Evolutionary conservation across 2,888 invertebrate genomes (phyloP).

Genomic region (Anthrax anthrax): DNA sequence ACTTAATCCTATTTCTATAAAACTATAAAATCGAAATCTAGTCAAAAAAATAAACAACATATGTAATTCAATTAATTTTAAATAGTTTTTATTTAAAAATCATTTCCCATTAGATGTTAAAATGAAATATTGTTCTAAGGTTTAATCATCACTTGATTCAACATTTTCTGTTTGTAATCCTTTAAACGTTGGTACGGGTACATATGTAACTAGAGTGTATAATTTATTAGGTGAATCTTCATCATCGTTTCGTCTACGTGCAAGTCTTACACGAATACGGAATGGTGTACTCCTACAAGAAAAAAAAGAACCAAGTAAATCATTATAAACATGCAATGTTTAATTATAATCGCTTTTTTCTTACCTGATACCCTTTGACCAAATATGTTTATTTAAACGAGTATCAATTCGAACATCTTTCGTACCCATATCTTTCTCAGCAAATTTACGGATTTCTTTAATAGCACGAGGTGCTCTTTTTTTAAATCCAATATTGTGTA

Average conservation of each 20-base stretch:
- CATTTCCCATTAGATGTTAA: no score
- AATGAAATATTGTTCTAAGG: no score
- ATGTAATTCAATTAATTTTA: no score
- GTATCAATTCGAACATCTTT: conserved; percentile 97
- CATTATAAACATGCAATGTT: no score
- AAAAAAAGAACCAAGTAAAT: no score
- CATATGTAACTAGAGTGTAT: conserved; percentile 95
- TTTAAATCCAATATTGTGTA: conserved; percentile 96
- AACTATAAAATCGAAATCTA: no score
- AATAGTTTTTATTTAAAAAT: no score
- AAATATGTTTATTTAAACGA: conserved; percentile 93
- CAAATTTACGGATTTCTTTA: conserved; percentile 93
- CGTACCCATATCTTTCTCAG: conserved; percentile 97
- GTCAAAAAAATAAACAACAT: no score
- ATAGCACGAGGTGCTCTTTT: conserved; percentile 95
- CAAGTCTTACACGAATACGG: conserved; percentile 90
- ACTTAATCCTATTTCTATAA: no score
- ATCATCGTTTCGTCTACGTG: conserved; percentile 96
- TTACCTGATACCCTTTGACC: conserved; percentile 98
- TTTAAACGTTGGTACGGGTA: conserved; percentile 90
- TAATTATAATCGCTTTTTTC: not conserved
- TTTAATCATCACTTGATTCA: conserved; percentile 78
- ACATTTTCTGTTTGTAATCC: conserved; percentile 86
- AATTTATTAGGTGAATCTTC: conserved; percentile 97
- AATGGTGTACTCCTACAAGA: conserved; percentile 88